phyloP scores from a whole-genome alignment of 2,113 vertebrate species.

The Piliocolobus tephrosceles region DNA sequence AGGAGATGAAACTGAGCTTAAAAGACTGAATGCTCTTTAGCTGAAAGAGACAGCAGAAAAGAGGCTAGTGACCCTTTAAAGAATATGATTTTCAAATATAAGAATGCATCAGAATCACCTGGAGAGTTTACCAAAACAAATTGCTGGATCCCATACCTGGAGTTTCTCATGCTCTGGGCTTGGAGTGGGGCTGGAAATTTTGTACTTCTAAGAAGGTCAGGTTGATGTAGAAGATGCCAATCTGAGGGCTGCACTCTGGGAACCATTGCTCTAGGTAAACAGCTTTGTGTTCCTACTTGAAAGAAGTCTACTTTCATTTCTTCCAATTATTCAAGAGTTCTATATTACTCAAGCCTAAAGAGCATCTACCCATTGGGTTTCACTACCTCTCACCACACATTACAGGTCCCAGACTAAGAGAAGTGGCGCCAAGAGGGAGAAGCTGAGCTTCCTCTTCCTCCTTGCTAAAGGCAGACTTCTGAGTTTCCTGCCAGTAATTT shows the following conservation, averaged over 20 bases:
- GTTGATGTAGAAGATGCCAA: background rate
- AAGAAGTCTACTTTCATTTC: background rate
- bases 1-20: background rate
- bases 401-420: background rate
- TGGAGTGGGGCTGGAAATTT: background rate
- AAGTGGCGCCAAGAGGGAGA: background rate
- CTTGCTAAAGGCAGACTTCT: background rate
- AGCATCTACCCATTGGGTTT: background rate
- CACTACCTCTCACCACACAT: background rate
- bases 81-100: background rate
- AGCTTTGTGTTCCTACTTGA: background rate
- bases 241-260: background rate
- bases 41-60: background rate
- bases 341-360: background rate
- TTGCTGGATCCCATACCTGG: no score
- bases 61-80: background rate
- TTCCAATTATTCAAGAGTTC: background rate
- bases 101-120: background rate
- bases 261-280: background rate
- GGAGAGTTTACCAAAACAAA: background rate
- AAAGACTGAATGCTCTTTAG: background rate
- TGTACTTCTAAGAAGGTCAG: background rate
- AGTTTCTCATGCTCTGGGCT: background rate
- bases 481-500: background rate
- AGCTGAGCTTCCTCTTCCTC: background rate